Evolutionary conservation across 2,888 invertebrate genomes (phyloP).

Genomic region (Platycheirus albimanus): DNA sequence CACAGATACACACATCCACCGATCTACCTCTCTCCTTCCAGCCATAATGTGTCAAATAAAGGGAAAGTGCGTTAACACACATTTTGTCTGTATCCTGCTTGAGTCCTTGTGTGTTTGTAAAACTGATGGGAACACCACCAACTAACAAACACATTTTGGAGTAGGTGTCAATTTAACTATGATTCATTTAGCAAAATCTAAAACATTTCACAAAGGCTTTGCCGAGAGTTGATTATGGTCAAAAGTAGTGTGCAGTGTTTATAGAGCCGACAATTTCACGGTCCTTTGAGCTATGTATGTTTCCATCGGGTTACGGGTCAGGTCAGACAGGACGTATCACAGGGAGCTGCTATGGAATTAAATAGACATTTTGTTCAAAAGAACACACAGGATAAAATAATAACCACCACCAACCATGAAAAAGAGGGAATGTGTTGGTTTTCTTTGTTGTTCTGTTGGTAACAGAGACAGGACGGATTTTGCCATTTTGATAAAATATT

Average conservation of each 20-base stretch:
- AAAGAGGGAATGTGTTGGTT: no score
- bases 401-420: no score
- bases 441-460: no score
- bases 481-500: conserved; percentile 4
- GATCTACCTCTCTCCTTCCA: background rate
- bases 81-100: background rate
- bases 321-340: no score
- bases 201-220: background rate
- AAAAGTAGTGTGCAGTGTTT: conserved; percentile 6
- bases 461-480: background rate
- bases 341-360: no score
- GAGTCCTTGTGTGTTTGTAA: background rate
- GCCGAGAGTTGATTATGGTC: background rate
- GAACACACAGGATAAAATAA: background rate
- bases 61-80: conserved; percentile 7
- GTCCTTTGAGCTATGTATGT: conserved; percentile 3
- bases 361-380: no score
- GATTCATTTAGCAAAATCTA: background rate
- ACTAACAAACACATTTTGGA: background rate
- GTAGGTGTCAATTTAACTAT: background rate
- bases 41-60: background rate
- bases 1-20: background rate
- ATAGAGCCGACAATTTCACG: conserved; percentile 3
- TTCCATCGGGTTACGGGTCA: background rate
- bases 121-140: no score